Evolutionary conservation across 2,113 vertebrate species (phyloP), one percentile per base, ranked within the genome.

Genomic region (Tyrannus savana): DNA sequence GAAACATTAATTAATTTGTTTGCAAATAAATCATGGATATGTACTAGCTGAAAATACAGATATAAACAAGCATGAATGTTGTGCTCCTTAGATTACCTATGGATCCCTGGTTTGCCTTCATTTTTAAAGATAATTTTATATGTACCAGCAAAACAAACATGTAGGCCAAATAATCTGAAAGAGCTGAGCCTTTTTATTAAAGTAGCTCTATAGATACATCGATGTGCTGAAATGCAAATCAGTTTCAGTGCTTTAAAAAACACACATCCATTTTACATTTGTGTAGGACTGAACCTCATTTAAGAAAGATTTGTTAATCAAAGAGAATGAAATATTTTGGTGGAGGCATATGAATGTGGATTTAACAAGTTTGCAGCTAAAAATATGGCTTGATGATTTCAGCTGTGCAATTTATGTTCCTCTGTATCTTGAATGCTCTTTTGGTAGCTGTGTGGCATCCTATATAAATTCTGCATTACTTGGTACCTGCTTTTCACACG

Each of bases 1-100:
- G 97, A 97, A 98, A 98, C 97, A 98, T 98, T 98, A 98, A 98
- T 98, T 98, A 98, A 98, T 98, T 97, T 98, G 98, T 98, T 98
- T 98, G 98, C 97, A 98, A 98, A 98, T 98, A 98, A 98, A 98
- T 97, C 97, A 97, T 97, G 94, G 97, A 95, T 98, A 96, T 96
- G 95, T 96, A 97, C 89, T 87, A 91, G 92, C 94, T 97, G 95
- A 92, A 98, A 96, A 97, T 91, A 94, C 91, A 97, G 96, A 88
- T 97, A 97, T 96, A 98, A 97, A 98, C 97, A 98, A 97, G 96
- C 77, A 37, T 46, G 87, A 93, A 84, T 94, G 95, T 96, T 95
- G 93, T 93, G 84, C 81, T 95, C 3, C 80, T 89, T 87, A 93
- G 94, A 81, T 89, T 95, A 96, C 92, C 92, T 92, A 82, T 81